Conservation (phyloP, 2,888 invertebrate species). For the Amphipyra berbera region DNA sequence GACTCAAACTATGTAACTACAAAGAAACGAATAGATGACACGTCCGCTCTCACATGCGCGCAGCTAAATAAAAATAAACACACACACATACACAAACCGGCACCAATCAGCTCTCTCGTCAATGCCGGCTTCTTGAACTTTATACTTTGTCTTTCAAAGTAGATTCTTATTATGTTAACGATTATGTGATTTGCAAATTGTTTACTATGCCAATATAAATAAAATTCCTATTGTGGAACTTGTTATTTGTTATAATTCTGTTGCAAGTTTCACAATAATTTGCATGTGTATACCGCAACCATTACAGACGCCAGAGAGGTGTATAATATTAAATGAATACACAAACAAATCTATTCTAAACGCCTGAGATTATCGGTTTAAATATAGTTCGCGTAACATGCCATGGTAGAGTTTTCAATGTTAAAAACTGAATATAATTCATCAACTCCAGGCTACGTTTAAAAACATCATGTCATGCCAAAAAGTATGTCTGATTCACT, state of each 20-base stretch:
- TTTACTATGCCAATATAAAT: not conserved
- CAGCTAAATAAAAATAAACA: constrained; percentile 79
- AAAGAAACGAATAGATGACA: constrained; percentile 75
- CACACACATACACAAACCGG: constrained; percentile 47
- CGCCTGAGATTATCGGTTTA: constrained; percentile 27
- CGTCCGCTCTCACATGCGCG: constrained; percentile 79
- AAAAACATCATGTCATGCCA: constrained; percentile 5
- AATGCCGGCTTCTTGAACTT: constrained; percentile 37
- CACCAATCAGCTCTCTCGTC: constrained; percentile 56
- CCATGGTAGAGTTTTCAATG: constrained; percentile 14
- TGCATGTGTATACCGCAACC: constrained; percentile 2
- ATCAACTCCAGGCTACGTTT: constrained; percentile 5
- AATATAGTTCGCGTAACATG: constrained; percentile 27
- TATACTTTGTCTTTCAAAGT: constrained; percentile 21
- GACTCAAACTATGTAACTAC: constrained; percentile 61
- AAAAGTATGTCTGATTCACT: constrained; percentile 20
- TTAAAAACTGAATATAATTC: constrained; percentile 23
- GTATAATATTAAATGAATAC: constrained; percentile 16
- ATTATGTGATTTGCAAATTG: constrained; percentile 8
- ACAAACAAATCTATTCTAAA: constrained; percentile 23
- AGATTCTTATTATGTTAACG: constrained; percentile 1
- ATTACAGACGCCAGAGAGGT: constrained; percentile 4
- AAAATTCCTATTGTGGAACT: not conserved
- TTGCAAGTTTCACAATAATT: constrained; percentile 7
- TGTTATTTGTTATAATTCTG: not conserved